These are phyloP conservation scores for Eudemis profundana DNA, from an alignment of 2,888 invertebrate species.

Conservation along the genomic window DNA sequence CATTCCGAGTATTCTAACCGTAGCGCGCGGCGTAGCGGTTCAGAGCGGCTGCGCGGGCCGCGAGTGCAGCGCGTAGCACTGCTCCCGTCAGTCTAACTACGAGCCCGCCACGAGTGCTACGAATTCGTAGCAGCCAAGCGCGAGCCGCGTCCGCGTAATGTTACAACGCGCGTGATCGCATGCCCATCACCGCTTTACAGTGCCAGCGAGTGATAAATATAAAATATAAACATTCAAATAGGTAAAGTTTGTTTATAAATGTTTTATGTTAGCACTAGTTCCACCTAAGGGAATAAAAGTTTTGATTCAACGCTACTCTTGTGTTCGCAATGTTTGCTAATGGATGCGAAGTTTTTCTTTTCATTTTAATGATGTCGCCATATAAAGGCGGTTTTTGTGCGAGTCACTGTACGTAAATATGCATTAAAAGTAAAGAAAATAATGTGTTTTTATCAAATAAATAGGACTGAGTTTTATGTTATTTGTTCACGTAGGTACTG, in stretches of 20 bases:
- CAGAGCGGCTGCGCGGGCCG: constrained; percentile 76
- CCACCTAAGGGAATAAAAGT: constrained; percentile 59
- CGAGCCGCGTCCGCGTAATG: constrained; percentile 62
- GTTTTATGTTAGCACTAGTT: constrained; percentile 60
- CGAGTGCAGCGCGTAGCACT: constrained; percentile 60
- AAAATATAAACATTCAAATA: constrained; percentile 72
- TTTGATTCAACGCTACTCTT: constrained; percentile 57
- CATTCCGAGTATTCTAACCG: constrained; percentile 20
- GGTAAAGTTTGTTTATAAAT: constrained; percentile 70
- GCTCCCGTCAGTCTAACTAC: constrained; percentile 63
- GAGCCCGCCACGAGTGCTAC: constrained; percentile 59
- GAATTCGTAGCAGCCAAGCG: constrained; percentile 52
- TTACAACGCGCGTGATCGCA: constrained; percentile 71
- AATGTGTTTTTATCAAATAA: neutral
- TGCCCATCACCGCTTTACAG: constrained; percentile 69
- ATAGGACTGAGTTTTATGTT: neutral
- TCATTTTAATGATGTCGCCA: constrained; percentile 39
- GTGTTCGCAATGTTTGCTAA: constrained; percentile 57
- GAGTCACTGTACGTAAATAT: constrained; percentile 23
- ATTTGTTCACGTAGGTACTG: neutral
- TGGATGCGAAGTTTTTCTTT: constrained; percentile 50
- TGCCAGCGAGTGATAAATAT: constrained; percentile 77
- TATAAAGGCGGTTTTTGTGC: constrained; percentile 27
- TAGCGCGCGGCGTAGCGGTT: constrained; percentile 47
- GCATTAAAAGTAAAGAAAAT: constrained; percentile 1